Evolutionary conservation across 2,113 vertebrate genomes (phyloP), one percentile per base, ranked within the genome.

Genomic region (Callospermophilus lateralis): DNA sequence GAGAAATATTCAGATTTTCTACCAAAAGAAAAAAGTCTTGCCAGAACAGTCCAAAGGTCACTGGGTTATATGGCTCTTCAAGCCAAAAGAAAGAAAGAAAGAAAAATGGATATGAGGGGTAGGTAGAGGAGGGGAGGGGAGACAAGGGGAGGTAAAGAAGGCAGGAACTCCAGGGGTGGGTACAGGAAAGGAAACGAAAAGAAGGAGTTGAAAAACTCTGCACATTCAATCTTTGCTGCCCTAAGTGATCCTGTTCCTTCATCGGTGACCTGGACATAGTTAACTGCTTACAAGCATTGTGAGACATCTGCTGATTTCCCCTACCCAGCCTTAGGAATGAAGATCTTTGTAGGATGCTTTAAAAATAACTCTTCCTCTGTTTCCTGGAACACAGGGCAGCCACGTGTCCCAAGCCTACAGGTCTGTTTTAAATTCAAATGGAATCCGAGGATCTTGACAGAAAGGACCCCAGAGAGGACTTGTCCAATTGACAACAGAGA

Each of bases 401-500:
- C 51, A 48, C 0, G 1, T 89, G 93, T 72, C 90, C 37, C 70
- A 53, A 90, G 95, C 80, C 92, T 97, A 91, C 81, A 67, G 95
- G 93, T 97, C 96, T 97, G 92, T 79, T 97, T 97, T 97, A 97
- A 97, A 98, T 98, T 98, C 97, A 97, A 95, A 97, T 94, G 90
- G 92, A 98, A 97, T 98, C 94, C 0, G 15, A 90, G 78, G 61
- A 97, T 98, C 98, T 97, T 98, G 98, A 98, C 97, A 97, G 96
- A 98, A 95, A 95, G 94, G 97, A 96, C 98, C 96, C 97, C 72
- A 96, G 97, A 98, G 97, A 97, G 95, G 84, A 83, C 97, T 97
- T 96, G 96, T 98, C 97, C 97, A 97, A 97, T 95, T 98, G 97
- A 98, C 97, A 97, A 96, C 90, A 96, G 92, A 97, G 96, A 98